These are phyloP conservation scores for Tursiops truncatus DNA, from an alignment of 2,113 vertebrate species.

Conservation along the genomic window DNA sequence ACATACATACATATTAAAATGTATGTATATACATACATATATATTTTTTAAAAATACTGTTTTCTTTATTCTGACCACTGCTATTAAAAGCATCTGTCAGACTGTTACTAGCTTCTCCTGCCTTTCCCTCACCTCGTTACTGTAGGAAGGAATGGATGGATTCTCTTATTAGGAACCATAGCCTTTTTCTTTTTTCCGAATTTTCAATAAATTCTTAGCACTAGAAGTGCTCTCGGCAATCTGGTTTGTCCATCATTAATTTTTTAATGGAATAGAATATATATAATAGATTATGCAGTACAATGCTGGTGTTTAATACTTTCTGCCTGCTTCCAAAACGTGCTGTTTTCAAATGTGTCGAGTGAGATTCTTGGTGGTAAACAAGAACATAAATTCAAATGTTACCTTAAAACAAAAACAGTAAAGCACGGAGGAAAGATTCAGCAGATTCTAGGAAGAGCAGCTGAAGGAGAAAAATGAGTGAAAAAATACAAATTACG, in stretches of 20 bases:
- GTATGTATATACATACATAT: background rate
- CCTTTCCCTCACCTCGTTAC: background rate
- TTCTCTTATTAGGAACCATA: background rate
- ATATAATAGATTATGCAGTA: background rate
- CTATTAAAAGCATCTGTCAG: background rate
- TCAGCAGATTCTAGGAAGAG: background rate
- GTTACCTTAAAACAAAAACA: background rate
- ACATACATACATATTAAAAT: background rate
- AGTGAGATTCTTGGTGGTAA: background rate
- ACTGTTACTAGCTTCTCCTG: background rate
- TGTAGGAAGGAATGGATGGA: background rate
- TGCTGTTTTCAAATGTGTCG: background rate
- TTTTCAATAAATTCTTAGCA: background rate
- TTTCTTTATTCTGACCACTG: background rate
- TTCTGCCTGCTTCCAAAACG: background rate
- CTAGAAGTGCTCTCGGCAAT: background rate
- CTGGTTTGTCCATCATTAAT: background rate
- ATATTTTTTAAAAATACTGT: background rate
- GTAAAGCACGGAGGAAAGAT: background rate
- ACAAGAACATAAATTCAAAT: conserved; percentile 19
- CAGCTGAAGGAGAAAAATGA: background rate
- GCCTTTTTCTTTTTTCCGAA: background rate
- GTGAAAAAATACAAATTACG: background rate
- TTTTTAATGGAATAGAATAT: background rate
- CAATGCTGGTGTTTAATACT: background rate